Evolutionary conservation across 2,797 vertebrate species (phyloP).

Genomic region (Girardinus metallicus): DNA sequence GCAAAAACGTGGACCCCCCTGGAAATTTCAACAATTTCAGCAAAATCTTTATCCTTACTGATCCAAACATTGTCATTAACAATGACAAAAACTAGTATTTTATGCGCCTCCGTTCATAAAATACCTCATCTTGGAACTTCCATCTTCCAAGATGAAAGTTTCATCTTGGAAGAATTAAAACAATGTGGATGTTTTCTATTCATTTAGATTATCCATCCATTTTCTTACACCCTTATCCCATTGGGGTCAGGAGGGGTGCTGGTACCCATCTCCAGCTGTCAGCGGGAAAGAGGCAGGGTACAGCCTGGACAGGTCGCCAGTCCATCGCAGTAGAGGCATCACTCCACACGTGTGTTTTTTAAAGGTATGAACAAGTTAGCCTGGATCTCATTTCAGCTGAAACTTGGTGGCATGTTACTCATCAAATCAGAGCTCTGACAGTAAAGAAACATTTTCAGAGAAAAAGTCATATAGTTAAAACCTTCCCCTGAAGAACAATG

Average conservation of each 20-base stretch:
- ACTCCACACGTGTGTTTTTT: background rate
- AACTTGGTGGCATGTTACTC: background rate
- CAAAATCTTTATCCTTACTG: background rate
- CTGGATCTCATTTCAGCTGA: background rate
- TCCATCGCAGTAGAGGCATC: background rate
- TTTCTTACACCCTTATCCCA: background rate
- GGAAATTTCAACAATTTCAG: background rate
- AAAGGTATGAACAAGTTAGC: background rate
- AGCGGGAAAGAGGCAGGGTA: too few relatives aligned
- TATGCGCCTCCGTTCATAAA: background rate
- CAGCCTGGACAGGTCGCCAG: too few relatives aligned
- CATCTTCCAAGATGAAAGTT: too few relatives aligned
- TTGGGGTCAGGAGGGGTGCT: too few relatives aligned
- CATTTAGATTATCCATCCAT: background rate
- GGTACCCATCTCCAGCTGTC: too few relatives aligned
- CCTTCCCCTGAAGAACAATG: too few relatives aligned
- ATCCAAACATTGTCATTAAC: background rate
- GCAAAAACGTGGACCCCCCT: background rate
- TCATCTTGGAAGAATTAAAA: background rate
- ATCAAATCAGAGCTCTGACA: slow-evolving; percentile 1
- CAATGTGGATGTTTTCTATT: background rate
- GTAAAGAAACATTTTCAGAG: background rate
- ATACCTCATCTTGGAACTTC: too few relatives aligned
- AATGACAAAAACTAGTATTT: background rate
- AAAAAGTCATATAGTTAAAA: background rate